phyloP scores from a whole-genome alignment of 2,113 vertebrate species.

The Cariama cristata region DNA sequence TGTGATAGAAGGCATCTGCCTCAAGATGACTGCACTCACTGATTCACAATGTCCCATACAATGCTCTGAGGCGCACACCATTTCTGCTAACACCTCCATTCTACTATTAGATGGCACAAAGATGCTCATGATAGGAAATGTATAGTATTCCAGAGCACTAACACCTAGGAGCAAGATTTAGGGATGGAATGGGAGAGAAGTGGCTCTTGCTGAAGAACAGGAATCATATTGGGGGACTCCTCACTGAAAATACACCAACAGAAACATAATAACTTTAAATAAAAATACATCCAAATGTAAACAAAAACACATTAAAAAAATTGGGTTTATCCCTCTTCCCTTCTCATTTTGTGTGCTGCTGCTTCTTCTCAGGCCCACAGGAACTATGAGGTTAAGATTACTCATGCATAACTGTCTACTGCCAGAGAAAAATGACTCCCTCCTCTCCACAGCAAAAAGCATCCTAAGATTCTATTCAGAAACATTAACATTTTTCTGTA shows the following conservation, averaged over 20 bases:
- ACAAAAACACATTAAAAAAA: background rate
- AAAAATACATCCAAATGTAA: background rate
- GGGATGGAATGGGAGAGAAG: background rate
- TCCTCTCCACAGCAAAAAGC: background rate
- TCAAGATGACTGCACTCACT: background rate
- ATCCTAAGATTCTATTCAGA: background rate
- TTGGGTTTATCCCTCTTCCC: background rate
- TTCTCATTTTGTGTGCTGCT: background rate
- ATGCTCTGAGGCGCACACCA: background rate
- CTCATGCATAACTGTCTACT: background rate
- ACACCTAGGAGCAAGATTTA: background rate
- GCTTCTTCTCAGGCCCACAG: background rate
- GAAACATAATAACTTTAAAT: conserved; percentile 19
- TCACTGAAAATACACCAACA: conserved; percentile 11
- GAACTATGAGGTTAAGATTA: background rate
- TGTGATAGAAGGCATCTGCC: background rate
- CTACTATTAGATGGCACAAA: background rate
- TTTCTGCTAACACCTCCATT: background rate
- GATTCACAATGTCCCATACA: background rate
- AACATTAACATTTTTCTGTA: background rate
- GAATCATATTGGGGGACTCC: background rate
- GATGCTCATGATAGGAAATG: background rate
- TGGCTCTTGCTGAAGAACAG: conserved; percentile 10
- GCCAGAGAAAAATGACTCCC: background rate
- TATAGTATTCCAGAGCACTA: background rate